Evolutionary conservation across 2,113 vertebrate genomes (phyloP).

Genomic region (Spea multiplicata): DNA sequence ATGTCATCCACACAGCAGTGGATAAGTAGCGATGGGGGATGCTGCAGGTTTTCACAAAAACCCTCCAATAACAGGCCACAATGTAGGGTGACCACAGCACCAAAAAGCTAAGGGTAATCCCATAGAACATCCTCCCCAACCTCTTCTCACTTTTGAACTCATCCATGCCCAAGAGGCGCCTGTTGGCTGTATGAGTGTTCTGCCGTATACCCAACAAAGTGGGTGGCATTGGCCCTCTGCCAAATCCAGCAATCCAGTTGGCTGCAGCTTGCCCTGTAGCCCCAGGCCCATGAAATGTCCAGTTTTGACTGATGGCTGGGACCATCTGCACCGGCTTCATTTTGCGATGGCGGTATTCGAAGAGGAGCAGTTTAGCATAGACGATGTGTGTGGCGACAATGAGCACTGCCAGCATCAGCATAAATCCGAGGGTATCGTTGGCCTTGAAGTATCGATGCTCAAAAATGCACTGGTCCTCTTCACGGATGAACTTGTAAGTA

Average conservation of each 20-base stretch:
- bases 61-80: slow-evolving; percentile 91
- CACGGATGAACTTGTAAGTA: slow-evolving; percentile 90
- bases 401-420: slow-evolving; percentile 91
- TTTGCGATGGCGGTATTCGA: slow-evolving; percentile 91
- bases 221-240: slow-evolving; percentile 89
- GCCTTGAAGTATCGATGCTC: slow-evolving; percentile 93
- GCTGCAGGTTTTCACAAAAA: slow-evolving; percentile 85
- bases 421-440: slow-evolving; percentile 92
- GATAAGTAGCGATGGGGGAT: slow-evolving; percentile 87
- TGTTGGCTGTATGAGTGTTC: slow-evolving; percentile 85
- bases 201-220: slow-evolving; percentile 90
- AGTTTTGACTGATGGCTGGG: slow-evolving; percentile 92
- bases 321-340: slow-evolving; percentile 93
- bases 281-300: slow-evolving; percentile 92
- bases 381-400: slow-evolving; percentile 89
- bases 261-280: slow-evolving; percentile 91
- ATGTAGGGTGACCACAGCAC: slow-evolving; percentile 94
- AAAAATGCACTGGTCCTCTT: slow-evolving; percentile 93
- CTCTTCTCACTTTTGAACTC: slow-evolving; percentile 89
- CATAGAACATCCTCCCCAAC: slow-evolving; percentile 92
- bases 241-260: slow-evolving; percentile 93
- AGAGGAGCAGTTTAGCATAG: slow-evolving; percentile 89
- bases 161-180: slow-evolving; percentile 88
- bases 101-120: slow-evolving; percentile 88
- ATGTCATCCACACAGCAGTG: slow-evolving; percentile 93